Evolutionary conservation across 2,888 invertebrate genomes (phyloP).

Genomic region (Hydropsyche betteni): DNA sequence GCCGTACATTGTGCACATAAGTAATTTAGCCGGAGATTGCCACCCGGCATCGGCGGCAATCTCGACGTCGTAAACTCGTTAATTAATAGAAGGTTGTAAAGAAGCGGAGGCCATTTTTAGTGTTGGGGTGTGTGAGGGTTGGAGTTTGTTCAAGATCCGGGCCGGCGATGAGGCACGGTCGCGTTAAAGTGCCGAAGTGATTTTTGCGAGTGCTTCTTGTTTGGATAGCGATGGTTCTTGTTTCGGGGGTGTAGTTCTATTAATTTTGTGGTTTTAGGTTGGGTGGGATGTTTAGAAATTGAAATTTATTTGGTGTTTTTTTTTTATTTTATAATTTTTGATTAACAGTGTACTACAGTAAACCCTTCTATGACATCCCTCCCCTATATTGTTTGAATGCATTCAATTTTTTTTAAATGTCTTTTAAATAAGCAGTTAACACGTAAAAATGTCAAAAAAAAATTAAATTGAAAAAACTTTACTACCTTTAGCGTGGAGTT

Average conservation of each 20-base stretch:
- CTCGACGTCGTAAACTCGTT: slow-evolving; percentile 27
- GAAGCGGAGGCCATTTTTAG: background rate
- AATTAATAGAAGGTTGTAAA: slow-evolving; percentile 25
- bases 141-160: slow-evolving; percentile 30
- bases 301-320: no score
- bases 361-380: no score
- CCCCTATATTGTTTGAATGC: no score
- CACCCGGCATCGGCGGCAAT: background rate
- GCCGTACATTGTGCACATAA: slow-evolving; percentile 1
- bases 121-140: background rate
- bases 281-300: no score
- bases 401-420: no score
- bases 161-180: slow-evolving; percentile 28
- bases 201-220: slow-evolving; percentile 20
- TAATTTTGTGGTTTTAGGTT: no score
- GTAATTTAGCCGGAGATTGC: background rate
- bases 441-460: no score
- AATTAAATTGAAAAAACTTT: no score
- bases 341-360: no score
- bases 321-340: no score
- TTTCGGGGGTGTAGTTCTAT: slow-evolving; percentile 6
- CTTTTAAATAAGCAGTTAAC: no score
- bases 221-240: background rate
- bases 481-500: no score
- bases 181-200: background rate